phyloP scores from a whole-genome alignment of 2,797 vertebrate species.

The Loriculus beryllinus region DNA sequence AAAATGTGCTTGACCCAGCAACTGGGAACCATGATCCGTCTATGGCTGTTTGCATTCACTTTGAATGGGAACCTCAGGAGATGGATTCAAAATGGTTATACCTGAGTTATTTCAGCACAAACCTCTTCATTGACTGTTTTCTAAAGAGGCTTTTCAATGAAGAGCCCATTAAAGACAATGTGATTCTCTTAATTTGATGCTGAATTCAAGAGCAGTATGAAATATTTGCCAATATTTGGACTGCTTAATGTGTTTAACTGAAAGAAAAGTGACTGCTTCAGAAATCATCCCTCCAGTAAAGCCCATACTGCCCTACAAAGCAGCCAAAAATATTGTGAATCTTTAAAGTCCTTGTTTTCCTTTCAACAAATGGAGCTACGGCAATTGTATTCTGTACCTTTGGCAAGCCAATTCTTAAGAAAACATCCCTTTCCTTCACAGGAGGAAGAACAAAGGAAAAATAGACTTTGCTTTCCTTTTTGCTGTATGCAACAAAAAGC shows the following conservation, averaged over 20 bases:
- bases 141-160: neutral
- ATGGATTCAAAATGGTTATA: neutral
- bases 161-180: neutral
- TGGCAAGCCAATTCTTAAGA: neutral
- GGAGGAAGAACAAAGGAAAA: neutral
- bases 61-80: fast-evolving
- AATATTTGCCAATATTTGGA: neutral
- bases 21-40: neutral
- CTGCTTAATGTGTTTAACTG: neutral
- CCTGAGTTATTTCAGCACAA: neutral
- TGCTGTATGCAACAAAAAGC: neutral
- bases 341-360: neutral
- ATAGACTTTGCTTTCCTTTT: neutral
- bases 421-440: neutral
- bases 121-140: neutral
- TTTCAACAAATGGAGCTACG: neutral
- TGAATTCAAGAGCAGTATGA: neutral
- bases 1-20: neutral
- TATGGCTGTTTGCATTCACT: fast-evolving
- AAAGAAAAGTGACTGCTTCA: neutral
- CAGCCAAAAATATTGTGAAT: neutral
- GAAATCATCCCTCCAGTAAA: neutral
- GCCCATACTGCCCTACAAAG: neutral
- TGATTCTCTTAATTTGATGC: neutral
- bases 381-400: neutral